These are phyloP conservation scores for Bergia sp. DNA, from an alignment of 92 coral and sea anemone species.

Conservation along the genomic window DNA sequence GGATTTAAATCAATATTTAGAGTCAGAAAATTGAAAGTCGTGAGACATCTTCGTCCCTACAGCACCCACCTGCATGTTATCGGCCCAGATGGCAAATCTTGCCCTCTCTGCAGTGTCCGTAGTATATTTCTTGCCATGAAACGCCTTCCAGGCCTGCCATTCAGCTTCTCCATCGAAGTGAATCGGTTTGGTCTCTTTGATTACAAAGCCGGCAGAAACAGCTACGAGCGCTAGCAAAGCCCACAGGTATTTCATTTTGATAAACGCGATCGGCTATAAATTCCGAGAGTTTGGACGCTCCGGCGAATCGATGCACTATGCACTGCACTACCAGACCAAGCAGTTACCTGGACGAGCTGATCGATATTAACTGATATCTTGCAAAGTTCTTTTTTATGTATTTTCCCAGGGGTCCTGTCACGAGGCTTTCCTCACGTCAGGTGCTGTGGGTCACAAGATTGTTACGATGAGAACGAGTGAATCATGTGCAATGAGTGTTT, in stretches of 20 bases:
- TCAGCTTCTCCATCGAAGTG: conserved; percentile 27
- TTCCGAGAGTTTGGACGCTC: neutral
- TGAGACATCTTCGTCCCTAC: neutral
- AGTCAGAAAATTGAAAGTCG: too few relatives aligned
- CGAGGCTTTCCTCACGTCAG: neutral
- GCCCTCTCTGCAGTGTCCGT: conserved; percentile 73
- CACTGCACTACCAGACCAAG: neutral
- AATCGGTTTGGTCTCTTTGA: conserved; percentile 9
- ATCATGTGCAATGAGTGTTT: neutral
- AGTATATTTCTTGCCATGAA: conserved; percentile 76
- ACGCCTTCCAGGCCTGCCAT: conserved; percentile 87
- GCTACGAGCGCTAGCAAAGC: neutral
- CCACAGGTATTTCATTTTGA: neutral
- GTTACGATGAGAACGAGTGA: neutral
- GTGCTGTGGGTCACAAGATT: conserved; percentile 7
- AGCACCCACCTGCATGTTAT: conserved; percentile 77
- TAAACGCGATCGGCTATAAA: neutral
- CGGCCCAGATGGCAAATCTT: conserved; percentile 86
- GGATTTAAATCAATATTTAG: too few relatives aligned
- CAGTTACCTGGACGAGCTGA: neutral
- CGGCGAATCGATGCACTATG: neutral
- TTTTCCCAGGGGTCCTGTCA: neutral
- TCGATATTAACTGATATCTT: neutral
- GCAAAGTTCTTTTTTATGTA: neutral
- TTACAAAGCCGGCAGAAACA: conserved; percentile 5